phyloP scores from a whole-genome alignment of 2,888 invertebrate species.

The Mythimna impura region DNA sequence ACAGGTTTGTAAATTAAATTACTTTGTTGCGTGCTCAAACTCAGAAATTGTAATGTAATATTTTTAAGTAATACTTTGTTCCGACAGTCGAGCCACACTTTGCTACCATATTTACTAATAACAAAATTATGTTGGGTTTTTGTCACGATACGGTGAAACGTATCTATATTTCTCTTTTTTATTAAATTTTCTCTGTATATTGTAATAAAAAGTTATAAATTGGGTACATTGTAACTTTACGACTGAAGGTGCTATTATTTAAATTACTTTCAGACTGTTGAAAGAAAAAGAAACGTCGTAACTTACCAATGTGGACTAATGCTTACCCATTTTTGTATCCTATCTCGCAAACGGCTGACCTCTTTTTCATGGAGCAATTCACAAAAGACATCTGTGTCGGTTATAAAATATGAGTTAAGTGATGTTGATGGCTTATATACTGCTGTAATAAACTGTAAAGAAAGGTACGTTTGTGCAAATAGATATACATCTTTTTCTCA shows the following conservation, averaged over 20 bases:
- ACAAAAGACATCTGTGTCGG: not conserved
- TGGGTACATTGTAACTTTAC: constrained; percentile 29
- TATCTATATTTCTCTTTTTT: constrained; percentile 38
- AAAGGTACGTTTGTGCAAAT: not conserved
- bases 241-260: constrained; percentile 15
- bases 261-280: constrained; percentile 11
- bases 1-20: constrained; percentile 85
- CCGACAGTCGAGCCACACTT: constrained; percentile 45
- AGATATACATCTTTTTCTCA: constrained; percentile 30
- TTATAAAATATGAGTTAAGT: constrained; percentile 15
- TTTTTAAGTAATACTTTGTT: constrained; percentile 66
- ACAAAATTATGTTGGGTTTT: constrained; percentile 45
- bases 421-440: constrained; percentile 8
- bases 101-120: constrained; percentile 46
- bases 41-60: constrained; percentile 71
- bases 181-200: constrained; percentile 29
- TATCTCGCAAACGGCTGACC: constrained; percentile 33
- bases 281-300: not conserved
- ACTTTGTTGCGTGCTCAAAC: constrained; percentile 80
- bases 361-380: constrained; percentile 33
- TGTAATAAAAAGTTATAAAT: constrained; percentile 48
- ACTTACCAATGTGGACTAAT: not conserved
- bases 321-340: constrained; percentile 9
- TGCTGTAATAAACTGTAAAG: constrained; percentile 15
- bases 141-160: constrained; percentile 43